Base-by-base conservation (phyloP, 2,113 vertebrate species). In the Ophthalmolycus amberensis region DNA sequence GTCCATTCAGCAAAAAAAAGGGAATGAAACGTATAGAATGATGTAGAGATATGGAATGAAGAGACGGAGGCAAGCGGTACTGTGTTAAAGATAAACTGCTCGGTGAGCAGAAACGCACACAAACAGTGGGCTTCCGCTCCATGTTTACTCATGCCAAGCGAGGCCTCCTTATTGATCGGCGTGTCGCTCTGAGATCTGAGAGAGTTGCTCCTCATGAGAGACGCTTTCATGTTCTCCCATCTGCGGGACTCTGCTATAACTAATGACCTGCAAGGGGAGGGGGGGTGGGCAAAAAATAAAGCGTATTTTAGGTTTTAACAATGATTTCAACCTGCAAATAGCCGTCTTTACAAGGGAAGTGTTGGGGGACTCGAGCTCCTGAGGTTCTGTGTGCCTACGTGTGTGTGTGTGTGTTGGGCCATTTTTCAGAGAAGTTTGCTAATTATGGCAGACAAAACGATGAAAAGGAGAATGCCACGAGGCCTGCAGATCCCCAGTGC, bases 361-460 rank as follows among this genome's bases (percentile, higher is more conserved):
- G 50, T 20, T 11, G 20, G 9, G 15, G 65, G 25, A 40, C 37
- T 48, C 1, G 0, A 27, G 25, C 46, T 58, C 11, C 25, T 38
- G 48, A 64, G 69, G 8, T 20, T 72, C 11, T 59, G 22, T 22
- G 3, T 76, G 44, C 69, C 38, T 37, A 14, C 34, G 25, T 76
- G 44, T 69, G 38, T 37, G 22, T 40, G 50, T 59, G 34, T 44
- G 46, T 79, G 42, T 50, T 32, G 37, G 20, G 64, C 6, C 22
- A 10, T 80, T 82, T 75, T 77, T 73, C 58, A 6, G 14, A 70
- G 25, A 56, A 65, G 44, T 72, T 32, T 70, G 65, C 82, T 88
- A 84, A 90, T 88, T 84, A 84, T 16, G 40, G 40, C 37, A 54
- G 71, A 86, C 46, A 81, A 87, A 85, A 85, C 79, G 71, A 83